phyloP scores from a whole-genome alignment of 2,888 invertebrate genomes.

The Lasioglossum malachurum region DNA sequence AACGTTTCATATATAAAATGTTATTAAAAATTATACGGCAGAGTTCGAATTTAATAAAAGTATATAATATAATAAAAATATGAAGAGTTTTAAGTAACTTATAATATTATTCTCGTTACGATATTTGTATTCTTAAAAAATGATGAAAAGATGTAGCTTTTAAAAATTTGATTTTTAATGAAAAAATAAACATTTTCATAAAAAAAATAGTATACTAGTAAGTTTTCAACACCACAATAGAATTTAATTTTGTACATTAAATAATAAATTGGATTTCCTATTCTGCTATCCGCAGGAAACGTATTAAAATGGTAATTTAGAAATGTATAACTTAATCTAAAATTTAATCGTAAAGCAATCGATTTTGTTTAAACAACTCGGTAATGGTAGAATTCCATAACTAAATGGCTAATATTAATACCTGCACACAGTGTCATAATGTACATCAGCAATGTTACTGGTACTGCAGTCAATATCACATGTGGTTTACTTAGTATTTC shows the following conservation, averaged over 20 bases:
- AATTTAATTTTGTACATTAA: constrained; percentile 9
- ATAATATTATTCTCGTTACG: background rate
- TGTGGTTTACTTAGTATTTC: constrained; percentile 95
- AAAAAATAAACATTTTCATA: constrained; percentile 3
- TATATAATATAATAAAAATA: background rate
- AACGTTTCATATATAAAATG: background rate
- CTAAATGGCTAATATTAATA: constrained; percentile 93
- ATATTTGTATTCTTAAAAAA: background rate
- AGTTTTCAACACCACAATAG: background rate
- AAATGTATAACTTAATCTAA: constrained; percentile 32
- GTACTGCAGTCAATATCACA: constrained; percentile 93
- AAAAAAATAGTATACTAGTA: background rate
- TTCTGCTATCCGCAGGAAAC: background rate
- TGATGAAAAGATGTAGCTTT: background rate
- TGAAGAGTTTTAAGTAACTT: background rate
- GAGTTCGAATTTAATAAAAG: background rate
- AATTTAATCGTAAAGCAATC: constrained; percentile 32
- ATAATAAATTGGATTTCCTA: background rate
- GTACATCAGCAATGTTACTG: constrained; percentile 91
- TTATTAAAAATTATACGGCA: background rate
- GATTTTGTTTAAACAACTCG: constrained; percentile 88
- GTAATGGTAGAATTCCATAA: constrained; percentile 94
- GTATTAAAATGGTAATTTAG: constrained; percentile 13
- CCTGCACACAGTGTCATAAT: constrained; percentile 91
- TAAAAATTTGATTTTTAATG: background rate